Evolutionary conservation across 2,797 vertebrate genomes (phyloP), one percentile per base, ranked within the genome.

Genomic region (Brachyalestes nurse): DNA sequence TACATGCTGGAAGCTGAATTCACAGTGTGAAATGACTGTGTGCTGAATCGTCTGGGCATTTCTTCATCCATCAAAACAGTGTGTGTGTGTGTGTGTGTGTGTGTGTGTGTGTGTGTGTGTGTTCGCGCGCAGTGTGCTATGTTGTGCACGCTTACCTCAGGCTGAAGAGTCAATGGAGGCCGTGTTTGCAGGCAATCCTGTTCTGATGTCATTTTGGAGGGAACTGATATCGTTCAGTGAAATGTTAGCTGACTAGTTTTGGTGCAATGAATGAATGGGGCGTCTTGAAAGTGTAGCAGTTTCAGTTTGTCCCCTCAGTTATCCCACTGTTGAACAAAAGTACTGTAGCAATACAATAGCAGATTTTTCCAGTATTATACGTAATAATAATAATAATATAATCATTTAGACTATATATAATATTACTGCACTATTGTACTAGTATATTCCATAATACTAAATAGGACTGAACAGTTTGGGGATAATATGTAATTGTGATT

Each of bases 91-190:
- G 16, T 28, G 28, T 28, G 28, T 28, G 28, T 28, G 42, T 45
- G 42, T 79, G 47, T 83, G 66, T 74, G 72, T 78, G 62, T 73
- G 65, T 76, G 53, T 23, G 21, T 72, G 25, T 38, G 58, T 67
- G 16, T 70, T 77, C 80, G 79, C 66, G 72, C 45, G 6, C n/a
- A 1, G 51, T 2, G 82, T 4, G 60, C 5, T 65, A 71, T 19
- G 9, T 61, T 53, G 65, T 75, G 16, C 14, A 73, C 13, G 28
- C 83, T 74, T 69, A 19, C 34, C 34, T 40, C 34, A 19, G 62
- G 34, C 62, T 19, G 34, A 19, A 40, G 61, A 65, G 34, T 9
- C 34, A 17, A 21, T 9, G 8, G 55, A 60, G 74, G 75, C 25
- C 8, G 66, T 49, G 34, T 62, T 60, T 23, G 8, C 4, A 3